These are phyloP conservation scores for Amphiprion ocellaris DNA, from an alignment of 2,113 vertebrate species.

Conservation along the genomic window DNA sequence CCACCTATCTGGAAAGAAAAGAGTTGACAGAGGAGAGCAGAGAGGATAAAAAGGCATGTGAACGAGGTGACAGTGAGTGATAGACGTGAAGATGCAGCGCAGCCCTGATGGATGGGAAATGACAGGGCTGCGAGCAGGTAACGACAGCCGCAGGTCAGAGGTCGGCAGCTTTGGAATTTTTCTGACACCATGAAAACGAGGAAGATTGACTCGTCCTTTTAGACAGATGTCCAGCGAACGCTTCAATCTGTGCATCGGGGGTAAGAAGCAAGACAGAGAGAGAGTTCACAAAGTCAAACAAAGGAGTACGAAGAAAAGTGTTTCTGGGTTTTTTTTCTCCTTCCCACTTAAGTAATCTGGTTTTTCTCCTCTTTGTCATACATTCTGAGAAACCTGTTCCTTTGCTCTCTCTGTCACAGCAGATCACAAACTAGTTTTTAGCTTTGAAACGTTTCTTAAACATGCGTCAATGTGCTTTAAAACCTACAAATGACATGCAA, in stretches of 20 bases:
- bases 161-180: constrained; percentile 32
- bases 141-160: constrained; percentile 46
- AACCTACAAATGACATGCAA: too few relatives aligned
- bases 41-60: background rate
- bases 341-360: background rate
- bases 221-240: constrained; percentile 11
- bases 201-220: constrained; percentile 33
- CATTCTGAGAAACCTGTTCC: background rate
- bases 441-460: too few relatives aligned
- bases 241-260: background rate
- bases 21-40: background rate
- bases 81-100: constrained; percentile 19
- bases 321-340: too few relatives aligned
- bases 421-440: background rate
- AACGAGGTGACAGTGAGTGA: constrained; percentile 39
- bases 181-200: constrained; percentile 37
- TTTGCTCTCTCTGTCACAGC: too few relatives aligned
- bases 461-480: too few relatives aligned
- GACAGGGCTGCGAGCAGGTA: constrained; percentile 18
- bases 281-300: constrained; percentile 13
- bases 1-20: background rate
- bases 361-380: background rate
- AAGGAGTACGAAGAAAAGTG: background rate
- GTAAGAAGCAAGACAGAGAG: background rate
- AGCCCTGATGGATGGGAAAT: constrained; percentile 49